phyloP scores from a whole-genome alignment of 2,888 invertebrate species.

The Aphodius granarius region DNA sequence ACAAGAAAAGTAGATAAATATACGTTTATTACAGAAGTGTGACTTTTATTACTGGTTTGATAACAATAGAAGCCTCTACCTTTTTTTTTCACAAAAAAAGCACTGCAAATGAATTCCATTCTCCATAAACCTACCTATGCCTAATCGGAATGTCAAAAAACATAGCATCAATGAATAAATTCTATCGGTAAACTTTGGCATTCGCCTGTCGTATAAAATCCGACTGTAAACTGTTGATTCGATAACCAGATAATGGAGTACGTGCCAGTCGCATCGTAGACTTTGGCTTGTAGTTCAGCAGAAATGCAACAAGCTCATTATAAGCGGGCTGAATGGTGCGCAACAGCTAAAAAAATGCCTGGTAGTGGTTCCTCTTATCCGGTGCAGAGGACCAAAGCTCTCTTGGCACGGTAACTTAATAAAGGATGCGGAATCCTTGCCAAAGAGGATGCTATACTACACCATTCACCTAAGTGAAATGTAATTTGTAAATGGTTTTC shows the following conservation, averaged over 20 bases:
- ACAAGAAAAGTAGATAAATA: not conserved
- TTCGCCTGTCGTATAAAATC: not conserved
- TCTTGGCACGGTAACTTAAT: conserved; percentile 16
- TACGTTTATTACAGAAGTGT: too few species aligned
- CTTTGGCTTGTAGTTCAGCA: not conserved
- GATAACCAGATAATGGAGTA: conserved; percentile 10
- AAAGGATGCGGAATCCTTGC: conserved; percentile 16
- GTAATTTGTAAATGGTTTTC: conserved; percentile 1
- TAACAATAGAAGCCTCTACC: too few species aligned
- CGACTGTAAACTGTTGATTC: conserved; percentile 6
- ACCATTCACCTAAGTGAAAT: conserved; percentile 13
- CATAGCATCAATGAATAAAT: too few species aligned
- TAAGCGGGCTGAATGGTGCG: not conserved
- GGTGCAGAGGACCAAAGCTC: not conserved
- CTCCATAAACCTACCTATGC: too few species aligned
- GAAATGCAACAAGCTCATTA: conserved; percentile 22
- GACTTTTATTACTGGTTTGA: too few species aligned
- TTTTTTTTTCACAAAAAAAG: too few species aligned
- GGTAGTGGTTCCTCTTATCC: conserved; percentile 1
- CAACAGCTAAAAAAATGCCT: conserved; percentile 15
- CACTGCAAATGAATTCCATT: too few species aligned
- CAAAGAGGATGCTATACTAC: conserved; percentile 15
- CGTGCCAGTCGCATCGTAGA: conserved; percentile 2
- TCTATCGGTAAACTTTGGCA: not conserved
- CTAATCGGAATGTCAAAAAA: too few species aligned